Percentiles rank a stretch among this genome's conserved stretches.
Conservation (phyloP, 2,888 invertebrate species). For the Lasioglossum zephyrum region DNA sequence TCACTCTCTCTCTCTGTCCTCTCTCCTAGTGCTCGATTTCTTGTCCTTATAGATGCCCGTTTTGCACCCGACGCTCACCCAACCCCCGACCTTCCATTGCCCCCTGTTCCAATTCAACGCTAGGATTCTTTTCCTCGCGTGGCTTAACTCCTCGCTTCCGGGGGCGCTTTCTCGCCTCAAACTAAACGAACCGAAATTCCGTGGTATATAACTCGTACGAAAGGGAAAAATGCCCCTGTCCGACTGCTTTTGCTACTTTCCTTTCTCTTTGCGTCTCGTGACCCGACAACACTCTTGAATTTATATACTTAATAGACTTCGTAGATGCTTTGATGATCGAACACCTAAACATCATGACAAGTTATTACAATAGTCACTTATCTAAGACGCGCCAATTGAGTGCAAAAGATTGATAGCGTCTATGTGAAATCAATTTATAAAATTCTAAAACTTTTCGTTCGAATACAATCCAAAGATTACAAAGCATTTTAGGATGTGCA, state of each 20-base stretch:
- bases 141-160: conserved; percentile 17
- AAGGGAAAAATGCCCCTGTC: neutral
- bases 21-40: conserved; percentile 60
- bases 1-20: no score
- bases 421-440: neutral
- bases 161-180: neutral
- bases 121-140: conserved; percentile 37
- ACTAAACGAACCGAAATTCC: conserved; percentile 24
- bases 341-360: no score
- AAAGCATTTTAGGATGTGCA: neutral
- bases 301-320: neutral
- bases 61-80: conserved; percentile 26
- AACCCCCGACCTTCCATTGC: conserved; percentile 10
- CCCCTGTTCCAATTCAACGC: conserved; percentile 34
- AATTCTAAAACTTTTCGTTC: neutral
- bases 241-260: neutral
- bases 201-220: neutral
- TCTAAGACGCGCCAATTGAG: no score
- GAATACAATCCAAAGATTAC: neutral
- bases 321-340: neutral
- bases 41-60: conserved; percentile 48
- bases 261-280: neutral
- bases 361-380: no score
- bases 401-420: neutral
- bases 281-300: neutral